These are phyloP conservation scores for Sitobion miscanthi DNA, from an alignment of 1,140 invertebrate species.

Conservation along the genomic window DNA sequence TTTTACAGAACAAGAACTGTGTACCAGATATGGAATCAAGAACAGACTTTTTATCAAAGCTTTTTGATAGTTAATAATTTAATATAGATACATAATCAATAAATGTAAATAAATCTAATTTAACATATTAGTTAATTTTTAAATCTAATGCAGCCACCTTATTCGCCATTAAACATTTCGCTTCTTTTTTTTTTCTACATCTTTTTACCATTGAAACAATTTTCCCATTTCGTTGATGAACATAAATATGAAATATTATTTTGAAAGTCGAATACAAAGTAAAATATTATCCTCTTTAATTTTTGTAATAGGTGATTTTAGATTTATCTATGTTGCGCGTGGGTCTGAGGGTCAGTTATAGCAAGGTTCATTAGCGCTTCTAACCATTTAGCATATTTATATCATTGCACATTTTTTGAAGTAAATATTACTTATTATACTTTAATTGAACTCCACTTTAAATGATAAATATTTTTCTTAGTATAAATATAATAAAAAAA, in stretches of 20 bases:
- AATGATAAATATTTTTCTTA: no score
- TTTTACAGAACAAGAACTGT: constrained; percentile 26
- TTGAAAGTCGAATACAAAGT: no score
- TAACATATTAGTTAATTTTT: constrained; percentile 1
- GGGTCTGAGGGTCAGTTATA: no score
- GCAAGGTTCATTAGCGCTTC: no score
- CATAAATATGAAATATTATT: background rate
- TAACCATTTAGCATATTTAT: no score
- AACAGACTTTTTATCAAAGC: constrained; percentile 40
- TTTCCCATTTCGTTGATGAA: constrained; percentile 37
- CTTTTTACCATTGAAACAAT: constrained; percentile 9
- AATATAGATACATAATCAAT: background rate
- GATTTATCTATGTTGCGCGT: no score
- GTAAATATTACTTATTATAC: no score
- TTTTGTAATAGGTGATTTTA: no score
- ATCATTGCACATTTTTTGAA: no score
- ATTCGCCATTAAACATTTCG: background rate
- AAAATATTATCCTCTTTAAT: no score
- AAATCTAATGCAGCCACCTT: constrained; percentile 27
- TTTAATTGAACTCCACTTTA: no score
- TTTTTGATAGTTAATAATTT: background rate
- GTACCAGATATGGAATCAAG: constrained; percentile 35
- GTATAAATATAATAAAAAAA: no score
- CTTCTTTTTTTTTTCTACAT: background rate
- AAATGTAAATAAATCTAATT: constrained; percentile 29